Evolutionary conservation across 2,888 invertebrate species (phyloP), one percentile per base, ranked within the genome.

Genomic region (Tachina grossa): DNA sequence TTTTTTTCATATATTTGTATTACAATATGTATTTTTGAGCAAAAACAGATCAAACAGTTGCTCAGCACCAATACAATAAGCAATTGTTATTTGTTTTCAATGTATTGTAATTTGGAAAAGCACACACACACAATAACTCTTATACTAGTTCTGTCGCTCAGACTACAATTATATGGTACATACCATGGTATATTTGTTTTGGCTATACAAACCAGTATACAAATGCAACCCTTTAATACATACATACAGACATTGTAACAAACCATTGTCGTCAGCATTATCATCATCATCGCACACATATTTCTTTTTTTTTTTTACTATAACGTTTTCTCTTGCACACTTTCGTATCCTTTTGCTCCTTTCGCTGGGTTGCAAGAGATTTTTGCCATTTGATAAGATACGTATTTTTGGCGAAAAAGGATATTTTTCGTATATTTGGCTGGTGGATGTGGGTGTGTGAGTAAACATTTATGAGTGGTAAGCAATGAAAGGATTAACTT

Each of bases 401-500:
- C 31, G 31, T 31, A 43, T 45, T 75, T 86, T 87, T 87, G 81
- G 85, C 82, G 85, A 81, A 87, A 82, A 87, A 85, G 80, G 85
- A 87, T 87, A 85, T 87, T 83, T 80, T 83, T 78, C 55, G 75
- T 68, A 82, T 45, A 71, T 65, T 16, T 45, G 31, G 51, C 31
- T 11, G 31, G 31, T 31, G 31, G 31, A 31, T 31, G 43, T 72
- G 71, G 43, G 72, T 53, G 61, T 74, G 71, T 47, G 43, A 69
- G 84, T 84, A 77, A 82, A 81, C 81, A 85, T 85, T 85, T 85
- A 85, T 85, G 85, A 85, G 74, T 82, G 72, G 51, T 83, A 72
- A 83, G 83, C 77, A 77, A 59, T 72, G 72, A 83, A 83, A 83
- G 83, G 83, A 83, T 83, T 83, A 83, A 83, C 53, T 78, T 78